Base-by-base conservation (phyloP, 2,888 invertebrate genomes). In the Eupithecia subumbrata region DNA sequence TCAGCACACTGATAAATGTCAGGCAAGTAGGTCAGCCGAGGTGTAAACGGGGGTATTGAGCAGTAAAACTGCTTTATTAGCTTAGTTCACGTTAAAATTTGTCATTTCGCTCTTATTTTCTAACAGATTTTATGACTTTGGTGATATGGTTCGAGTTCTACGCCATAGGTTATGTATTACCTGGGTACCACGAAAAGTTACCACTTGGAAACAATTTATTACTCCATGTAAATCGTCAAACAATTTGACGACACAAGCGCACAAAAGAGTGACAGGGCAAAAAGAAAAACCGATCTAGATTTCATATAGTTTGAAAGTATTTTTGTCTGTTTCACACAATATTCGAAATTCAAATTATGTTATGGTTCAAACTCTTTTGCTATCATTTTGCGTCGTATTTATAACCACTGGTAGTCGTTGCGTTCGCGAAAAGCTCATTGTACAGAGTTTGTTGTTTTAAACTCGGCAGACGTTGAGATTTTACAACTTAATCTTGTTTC, bases 1-100 rank as follows among this genome's bases (percentile, higher is more conserved):
- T 83, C 86, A 83, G 82, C 84, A 81, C 83, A 72, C 85, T 86
- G 85, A 88, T 88, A 90, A 90, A 90, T 90, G 89, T 85, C 90
- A 89, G 84, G 82, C 81, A 89, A 90, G 86, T 89, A 88, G 90
- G 90, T 90, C 90, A 88, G 82, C 77, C 81, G 83, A 88, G 86
- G 88, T 88, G 88, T 87, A 86, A 86, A 87, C 83, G 83, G 86
- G 25, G 83, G 81, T 83, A 82, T 77, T 79, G 82, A 85, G 83
- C 85, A 84, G 86, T 87, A 87, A 86, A 88, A 87, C 83, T 71
- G 82, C 82, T 87, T 88, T 87, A 87, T 85, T 87, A 88, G 84
- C 40, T 64, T 48, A 45, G 64, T 64, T 69, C 40, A 12, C 25
- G 34, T 64, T 60, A 67, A 25, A 63, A 48, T n/a, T 45, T 64